Evolutionary conservation across 2,888 invertebrate genomes (phyloP), one percentile per base, ranked within the genome.

Genomic region (Gasteruption jaculator): DNA sequence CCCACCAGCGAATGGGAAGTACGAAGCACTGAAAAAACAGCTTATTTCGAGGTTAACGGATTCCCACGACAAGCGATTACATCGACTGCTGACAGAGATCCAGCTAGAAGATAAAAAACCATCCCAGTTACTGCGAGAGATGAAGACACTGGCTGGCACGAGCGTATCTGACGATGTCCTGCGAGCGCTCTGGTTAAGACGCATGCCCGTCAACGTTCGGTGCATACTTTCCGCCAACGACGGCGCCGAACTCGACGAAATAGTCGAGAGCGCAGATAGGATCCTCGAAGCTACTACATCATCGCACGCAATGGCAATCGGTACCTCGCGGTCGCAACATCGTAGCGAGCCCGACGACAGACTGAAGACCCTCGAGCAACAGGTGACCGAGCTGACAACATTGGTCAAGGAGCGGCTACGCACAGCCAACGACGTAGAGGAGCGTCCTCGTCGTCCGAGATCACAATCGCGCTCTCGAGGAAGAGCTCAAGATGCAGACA

Each of bases 101-200:
- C 36, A 48, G 14, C 31, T 55, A 12, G 50, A 45, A 4, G 45
- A 52, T 31, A 39, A 45, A 32, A 49, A 49, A 29, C 53, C 52
- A 5, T 46, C 51, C 6, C 43, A 53, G 19, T 35, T 51, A 5
- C 38, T 48, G 8, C 30, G 52, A 15, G 48, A 52, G 26, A 52
- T 55, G 48, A 19, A 31, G 8, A 27, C 26, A 7, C 49, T 53
- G 1, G 47, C 48, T 3, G 46, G 38, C 2, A 29, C 25, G 10
- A 38, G 19, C 4, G 27, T 46, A 4, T 19, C 34, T 3, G 41
- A 32, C 4, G 54, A 53, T 3, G 27, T 47, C 16, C 33, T 51
- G 6, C 45, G 37, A 25, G 22, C 44, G 6, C 14, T 48, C 14
- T 52, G 48, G 47, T 15, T 54, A 21, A 32, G 48, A 31, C 42